phyloP scores from a whole-genome alignment of 2,797 vertebrate genomes.

The Pipistrellus pipistrellus region DNA sequence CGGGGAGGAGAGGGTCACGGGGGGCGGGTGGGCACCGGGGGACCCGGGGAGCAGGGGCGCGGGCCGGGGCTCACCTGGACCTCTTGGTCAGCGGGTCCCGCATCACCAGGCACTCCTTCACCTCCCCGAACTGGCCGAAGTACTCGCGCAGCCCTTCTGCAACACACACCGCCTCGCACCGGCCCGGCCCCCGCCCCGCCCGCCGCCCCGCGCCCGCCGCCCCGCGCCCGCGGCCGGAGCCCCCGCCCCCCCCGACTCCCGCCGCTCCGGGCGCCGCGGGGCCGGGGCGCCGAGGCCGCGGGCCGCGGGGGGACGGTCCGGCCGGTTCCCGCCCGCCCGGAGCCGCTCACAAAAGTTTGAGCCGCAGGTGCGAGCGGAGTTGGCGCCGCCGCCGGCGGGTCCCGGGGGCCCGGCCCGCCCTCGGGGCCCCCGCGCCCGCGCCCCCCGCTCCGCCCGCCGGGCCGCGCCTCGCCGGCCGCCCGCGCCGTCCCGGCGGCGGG shows the following conservation, averaged over 20 bases:
- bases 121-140: conserved; percentile 99
- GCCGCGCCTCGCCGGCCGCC: conserved; percentile 68
- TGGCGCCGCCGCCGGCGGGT: conserved; percentile 78
- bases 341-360: conserved; percentile 85
- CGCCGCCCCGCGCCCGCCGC: conserved; percentile 56
- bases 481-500: conserved; percentile 77
- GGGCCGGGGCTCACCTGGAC: conserved; percentile 94
- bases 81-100: conserved; percentile 99
- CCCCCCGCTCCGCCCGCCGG: conserved; percentile 69
- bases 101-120: conserved; percentile 99
- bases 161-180: conserved; percentile 85
- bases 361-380: conserved; percentile 86
- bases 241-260: neutral
- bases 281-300: conserved; percentile 67
- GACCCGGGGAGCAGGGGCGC: conserved; percentile 61
- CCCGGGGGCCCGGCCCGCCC: conserved; percentile 78
- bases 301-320: conserved; percentile 75
- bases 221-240: neutral
- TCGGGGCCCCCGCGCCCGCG: conserved; percentile 57
- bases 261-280: conserved; percentile 72
- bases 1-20: conserved; percentile 84
- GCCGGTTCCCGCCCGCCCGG: conserved; percentile 82
- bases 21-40: conserved; percentile 68
- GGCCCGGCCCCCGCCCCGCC: conserved; percentile 77
- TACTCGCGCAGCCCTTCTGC: conserved; percentile 99